A percentile compares a stretch with the other conserved stretches of the same genome.
phyloP scores from a whole-genome alignment of 2,797 vertebrate genomes.

The Acipenser transmontanus region DNA sequence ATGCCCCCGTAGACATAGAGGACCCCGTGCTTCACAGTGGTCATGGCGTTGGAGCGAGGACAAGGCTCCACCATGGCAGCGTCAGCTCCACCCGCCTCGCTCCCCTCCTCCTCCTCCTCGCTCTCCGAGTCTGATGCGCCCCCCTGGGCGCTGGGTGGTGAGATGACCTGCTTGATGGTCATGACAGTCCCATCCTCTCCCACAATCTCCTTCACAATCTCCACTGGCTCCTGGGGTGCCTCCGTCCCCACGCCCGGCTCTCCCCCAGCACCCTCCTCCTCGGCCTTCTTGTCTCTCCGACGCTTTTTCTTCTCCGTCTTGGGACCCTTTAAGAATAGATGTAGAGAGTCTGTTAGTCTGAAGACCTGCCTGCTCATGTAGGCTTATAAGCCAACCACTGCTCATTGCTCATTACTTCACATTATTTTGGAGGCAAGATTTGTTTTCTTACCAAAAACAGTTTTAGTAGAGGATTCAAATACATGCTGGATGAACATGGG shows the following conservation, averaged over 20 bases:
- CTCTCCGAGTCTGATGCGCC: conserved; percentile 22
- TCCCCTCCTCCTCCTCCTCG: conserved; percentile 45
- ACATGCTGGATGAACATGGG: too few relatives aligned
- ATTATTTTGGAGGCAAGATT: too few relatives aligned
- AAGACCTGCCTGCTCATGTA: too few relatives aligned
- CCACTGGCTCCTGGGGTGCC: conserved; percentile 45
- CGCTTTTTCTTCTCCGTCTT: conserved; percentile 70
- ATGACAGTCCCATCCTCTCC: conserved; percentile 84
- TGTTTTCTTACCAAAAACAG: too few relatives aligned
- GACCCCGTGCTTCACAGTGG: conserved; percentile 71
- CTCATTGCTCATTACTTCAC: too few relatives aligned
- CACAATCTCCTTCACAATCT: conserved; percentile 79
- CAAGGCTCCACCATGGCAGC: conserved; percentile 61
- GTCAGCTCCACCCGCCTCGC: conserved; percentile 26
- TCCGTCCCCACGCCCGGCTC: conserved; percentile 17
- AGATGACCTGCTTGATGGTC: conserved; percentile 80
- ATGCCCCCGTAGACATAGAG: conserved; percentile 88
- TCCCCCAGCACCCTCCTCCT: conserved; percentile 21
- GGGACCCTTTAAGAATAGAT: conserved; percentile 52
- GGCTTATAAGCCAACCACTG: too few relatives aligned
- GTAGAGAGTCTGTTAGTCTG: too few relatives aligned
- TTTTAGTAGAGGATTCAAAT: too few relatives aligned
- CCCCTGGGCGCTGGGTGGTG: conserved; percentile 14
- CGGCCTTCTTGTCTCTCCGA: conserved; percentile 57
- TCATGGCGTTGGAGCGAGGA: conserved; percentile 78